Percentiles rank a stretch among this genome's conserved stretches.
phyloP scores from a whole-genome alignment of 2,113 vertebrate genomes.

The Calonectris borealis region DNA sequence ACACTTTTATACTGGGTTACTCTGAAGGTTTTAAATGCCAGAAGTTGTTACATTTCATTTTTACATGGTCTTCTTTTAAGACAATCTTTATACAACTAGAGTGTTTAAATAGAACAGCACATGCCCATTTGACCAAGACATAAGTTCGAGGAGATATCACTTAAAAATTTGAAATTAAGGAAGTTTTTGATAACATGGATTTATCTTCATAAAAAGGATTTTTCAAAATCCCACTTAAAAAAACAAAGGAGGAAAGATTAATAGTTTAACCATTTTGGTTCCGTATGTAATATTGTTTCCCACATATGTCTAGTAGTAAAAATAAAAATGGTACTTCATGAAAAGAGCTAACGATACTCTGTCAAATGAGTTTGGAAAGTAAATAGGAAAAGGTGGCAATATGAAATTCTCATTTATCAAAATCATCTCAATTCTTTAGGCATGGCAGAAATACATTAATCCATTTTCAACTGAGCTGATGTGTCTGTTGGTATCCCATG shows the following conservation, averaged over 20 bases:
- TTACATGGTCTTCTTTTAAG: background rate
- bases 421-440: background rate
- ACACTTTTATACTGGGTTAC: background rate
- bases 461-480: background rate
- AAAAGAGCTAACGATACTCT: background rate
- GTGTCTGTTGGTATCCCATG: background rate
- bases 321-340: background rate
- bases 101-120: background rate
- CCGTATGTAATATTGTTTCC: background rate
- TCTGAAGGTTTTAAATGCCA: background rate
- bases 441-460: background rate
- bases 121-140: background rate
- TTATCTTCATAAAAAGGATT: background rate
- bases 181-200: background rate
- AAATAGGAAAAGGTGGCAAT: background rate
- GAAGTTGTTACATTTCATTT: background rate
- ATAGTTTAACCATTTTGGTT: background rate
- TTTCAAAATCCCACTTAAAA: background rate
- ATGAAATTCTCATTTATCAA: background rate
- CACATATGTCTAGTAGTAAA: background rate
- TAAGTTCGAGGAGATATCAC: background rate
- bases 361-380: background rate
- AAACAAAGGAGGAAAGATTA: background rate
- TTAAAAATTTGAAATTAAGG: background rate
- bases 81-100: background rate